Base-by-base conservation (phyloP, 2,113 vertebrate genomes). In the Atlantisia rogersi region DNA sequence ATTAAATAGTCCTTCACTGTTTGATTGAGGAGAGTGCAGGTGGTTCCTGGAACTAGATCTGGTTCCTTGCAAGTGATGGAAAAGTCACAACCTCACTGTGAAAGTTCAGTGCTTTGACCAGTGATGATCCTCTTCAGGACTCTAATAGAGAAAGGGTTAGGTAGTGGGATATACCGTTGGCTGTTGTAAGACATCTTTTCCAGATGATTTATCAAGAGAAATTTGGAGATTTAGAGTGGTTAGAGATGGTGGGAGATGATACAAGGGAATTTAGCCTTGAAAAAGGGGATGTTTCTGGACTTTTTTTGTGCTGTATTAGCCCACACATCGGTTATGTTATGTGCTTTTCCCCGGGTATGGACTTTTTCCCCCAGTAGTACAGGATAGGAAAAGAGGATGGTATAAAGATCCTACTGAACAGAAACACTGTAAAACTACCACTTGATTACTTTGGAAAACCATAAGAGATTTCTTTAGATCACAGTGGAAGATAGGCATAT, bases 301-400 rank as follows among this genome's bases (percentile, higher is more conserved):
- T 20, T 50, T 60, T 68, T 82, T 58, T 68, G 10, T 50, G 18
- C 24, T 90, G 20, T 52, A 39, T 10, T 48, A 67, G 6, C n/a
- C 37, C 26, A 29, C 22, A 12, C 50, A 9, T 3, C 15, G 4
- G 9, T 76, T 59, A 46, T 0, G 0, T 20, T 71, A 40, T 12
- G 18, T 60, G 13, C 3, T 44, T 70, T 81, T 88, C 25, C 37
- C 22, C 67, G 32, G 25, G 37, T 17, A 12, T 8, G 3, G 5
- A 2, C 16, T 67, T 76, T 20, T 74, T 10, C 44, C 56, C 19
- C 8, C 12, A 64, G 0, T 10, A 67, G 16, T 1, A 1, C 14
- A 73, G 22, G 32, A 13, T 4, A 69, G 32, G 29, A 56, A 63
- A 64, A 56, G 31, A 46, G 2, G 26, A 20, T 22, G 8, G 5